Conservation (phyloP, 2,113 vertebrate genomes). For the Engystomops pustulosus region DNA sequence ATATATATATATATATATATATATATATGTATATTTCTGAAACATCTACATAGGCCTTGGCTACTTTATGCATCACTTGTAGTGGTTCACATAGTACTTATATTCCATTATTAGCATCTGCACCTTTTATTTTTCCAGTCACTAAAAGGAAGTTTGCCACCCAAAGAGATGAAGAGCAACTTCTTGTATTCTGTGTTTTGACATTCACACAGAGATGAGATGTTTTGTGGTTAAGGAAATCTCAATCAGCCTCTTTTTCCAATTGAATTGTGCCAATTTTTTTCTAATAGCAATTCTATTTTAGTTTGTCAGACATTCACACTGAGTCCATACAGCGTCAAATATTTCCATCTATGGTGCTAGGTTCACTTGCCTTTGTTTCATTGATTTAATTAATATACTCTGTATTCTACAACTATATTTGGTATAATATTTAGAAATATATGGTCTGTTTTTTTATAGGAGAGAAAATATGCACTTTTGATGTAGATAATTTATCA, state of each 20-base stretch:
- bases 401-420: background rate
- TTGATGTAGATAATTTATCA: no score
- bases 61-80: no score
- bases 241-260: constrained; percentile 66
- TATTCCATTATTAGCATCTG: constrained; percentile 32
- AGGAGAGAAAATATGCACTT: background rate
- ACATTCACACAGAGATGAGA: constrained; percentile 64
- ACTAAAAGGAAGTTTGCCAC: constrained; percentile 67
- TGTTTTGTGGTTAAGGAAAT: constrained; percentile 69
- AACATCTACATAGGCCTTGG: no score
- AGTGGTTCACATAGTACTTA: background rate
- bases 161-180: constrained; percentile 74
- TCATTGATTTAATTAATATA: background rate
- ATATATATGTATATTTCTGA: no score
- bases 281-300: constrained; percentile 64
- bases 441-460: background rate
- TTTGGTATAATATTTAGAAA: background rate
- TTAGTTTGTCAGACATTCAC: constrained; percentile 63
- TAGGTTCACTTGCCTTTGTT: background rate
- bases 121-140: constrained; percentile 67
- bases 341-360: constrained; percentile 49
- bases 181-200: constrained; percentile 64
- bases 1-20: no score
- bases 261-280: constrained; percentile 61
- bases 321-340: constrained; percentile 52